These are phyloP conservation scores for Ormyrus nitidulus DNA, from an alignment of 2,888 invertebrate genomes.

Conservation along the genomic window DNA sequence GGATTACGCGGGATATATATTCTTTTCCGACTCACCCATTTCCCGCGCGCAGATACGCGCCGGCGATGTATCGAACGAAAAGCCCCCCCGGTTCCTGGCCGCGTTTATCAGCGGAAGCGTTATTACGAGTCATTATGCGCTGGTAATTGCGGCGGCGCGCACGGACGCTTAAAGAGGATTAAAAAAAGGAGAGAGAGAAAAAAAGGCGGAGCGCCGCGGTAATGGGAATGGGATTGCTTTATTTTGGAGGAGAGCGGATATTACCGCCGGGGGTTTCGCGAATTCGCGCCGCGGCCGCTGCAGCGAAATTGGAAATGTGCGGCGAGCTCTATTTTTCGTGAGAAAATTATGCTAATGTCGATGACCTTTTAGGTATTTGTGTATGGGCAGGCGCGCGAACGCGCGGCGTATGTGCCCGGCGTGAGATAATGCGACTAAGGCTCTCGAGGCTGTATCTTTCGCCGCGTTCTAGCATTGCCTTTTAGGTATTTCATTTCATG, in stretches of 20 bases:
- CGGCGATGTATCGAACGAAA: neutral
- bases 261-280: no score
- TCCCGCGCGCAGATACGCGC: conserved; percentile 2
- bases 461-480: no score
- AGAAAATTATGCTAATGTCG: conserved; percentile 48
- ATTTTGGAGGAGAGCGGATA: no score
- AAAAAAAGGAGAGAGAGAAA: no score
- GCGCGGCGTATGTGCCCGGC: no score
- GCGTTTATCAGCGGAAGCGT: conserved; percentile 35
- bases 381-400: neutral
- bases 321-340: conserved; percentile 15
- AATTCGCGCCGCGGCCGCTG: no score
- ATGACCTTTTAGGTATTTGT: conserved; percentile 39
- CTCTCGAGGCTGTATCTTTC: no score
- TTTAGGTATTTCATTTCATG: no score
- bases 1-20: conserved; percentile 32
- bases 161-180: neutral
- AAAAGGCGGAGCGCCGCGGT: no score
- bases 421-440: no score
- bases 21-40: conserved; percentile 44
- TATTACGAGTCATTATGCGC: conserved; percentile 19
- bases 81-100: neutral
- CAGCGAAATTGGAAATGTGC: conserved; percentile 15
- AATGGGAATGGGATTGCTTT: no score
- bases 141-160: neutral